These are phyloP conservation scores for Chloroceryle inda DNA, from an alignment of 2,797 vertebrate species.

Conservation along the genomic window DNA sequence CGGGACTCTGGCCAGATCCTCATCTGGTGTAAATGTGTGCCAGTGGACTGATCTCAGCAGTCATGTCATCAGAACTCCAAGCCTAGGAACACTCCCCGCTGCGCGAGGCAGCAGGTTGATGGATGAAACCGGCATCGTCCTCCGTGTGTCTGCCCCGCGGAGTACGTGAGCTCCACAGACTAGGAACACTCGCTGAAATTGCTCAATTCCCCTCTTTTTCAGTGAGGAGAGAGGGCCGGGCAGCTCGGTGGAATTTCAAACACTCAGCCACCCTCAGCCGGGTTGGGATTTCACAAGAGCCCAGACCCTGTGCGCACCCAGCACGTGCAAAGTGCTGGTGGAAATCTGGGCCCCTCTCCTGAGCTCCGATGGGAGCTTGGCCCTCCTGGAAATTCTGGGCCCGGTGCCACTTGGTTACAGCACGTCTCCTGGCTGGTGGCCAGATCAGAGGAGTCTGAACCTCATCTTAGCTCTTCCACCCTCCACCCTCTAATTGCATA, in stretches of 20 bases:
- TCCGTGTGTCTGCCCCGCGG: not conserved
- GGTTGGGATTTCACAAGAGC: conserved; percentile 54
- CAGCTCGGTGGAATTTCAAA: conserved; percentile 18
- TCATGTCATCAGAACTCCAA: not conserved
- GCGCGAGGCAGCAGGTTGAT: not conserved
- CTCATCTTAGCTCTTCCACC: not conserved
- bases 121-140: not conserved
- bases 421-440: conserved; percentile 51
- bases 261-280: not conserved
- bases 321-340: not conserved
- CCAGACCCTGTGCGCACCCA: not conserved
- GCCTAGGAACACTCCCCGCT: not conserved
- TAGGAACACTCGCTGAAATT: not conserved
- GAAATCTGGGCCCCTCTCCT: not conserved
- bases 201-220: conserved; percentile 37
- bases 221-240: not conserved
- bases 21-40: not conserved
- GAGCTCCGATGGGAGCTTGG: not conserved
- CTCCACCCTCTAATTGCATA: not conserved
- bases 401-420: conserved; percentile 7
- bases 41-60: not conserved
- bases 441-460: not conserved
- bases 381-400: conserved; percentile 51
- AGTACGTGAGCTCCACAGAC: not conserved
- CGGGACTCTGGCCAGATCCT: conserved; percentile 10